A percentile compares a stretch with the other conserved stretches of the same genome.
phyloP scores from a whole-genome alignment of 1,140 invertebrate species.

The Pachyrhynchus sulphureomaculatus region DNA sequence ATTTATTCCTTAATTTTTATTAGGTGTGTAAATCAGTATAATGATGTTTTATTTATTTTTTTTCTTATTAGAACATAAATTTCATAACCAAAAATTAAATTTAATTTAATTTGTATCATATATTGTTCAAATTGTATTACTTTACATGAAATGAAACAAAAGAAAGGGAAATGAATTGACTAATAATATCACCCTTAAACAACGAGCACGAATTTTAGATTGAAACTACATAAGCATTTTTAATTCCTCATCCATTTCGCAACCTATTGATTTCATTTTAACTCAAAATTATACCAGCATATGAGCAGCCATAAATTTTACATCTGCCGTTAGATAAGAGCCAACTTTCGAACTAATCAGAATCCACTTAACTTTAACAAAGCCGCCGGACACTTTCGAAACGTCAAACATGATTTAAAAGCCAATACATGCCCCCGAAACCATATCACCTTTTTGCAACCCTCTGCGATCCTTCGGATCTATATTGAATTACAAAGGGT shows the following conservation, averaged over 20 bases:
- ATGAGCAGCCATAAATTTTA: constrained; percentile 19
- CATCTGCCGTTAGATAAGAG: constrained; percentile 26
- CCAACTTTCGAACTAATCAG: constrained; percentile 32
- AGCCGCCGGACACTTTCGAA: constrained; percentile 29
- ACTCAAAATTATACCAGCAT: not conserved
- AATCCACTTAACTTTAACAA: constrained; percentile 41
- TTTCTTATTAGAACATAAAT: too few species aligned
- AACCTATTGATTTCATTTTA: not conserved
- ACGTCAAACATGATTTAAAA: constrained; percentile 37
- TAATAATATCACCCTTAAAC: too few species aligned
- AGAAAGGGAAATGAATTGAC: too few species aligned
- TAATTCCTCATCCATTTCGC: not conserved
- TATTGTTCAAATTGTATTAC: too few species aligned
- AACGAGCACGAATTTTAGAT: too few species aligned
- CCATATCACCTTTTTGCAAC: constrained; percentile 24
- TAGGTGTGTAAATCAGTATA: too few species aligned
- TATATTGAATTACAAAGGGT: constrained; percentile 8
- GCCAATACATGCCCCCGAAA: constrained; percentile 29
- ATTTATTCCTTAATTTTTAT: too few species aligned
- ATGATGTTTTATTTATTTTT: too few species aligned
- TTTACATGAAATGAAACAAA: too few species aligned
- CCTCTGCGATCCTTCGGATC: constrained; percentile 14
- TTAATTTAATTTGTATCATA: too few species aligned
- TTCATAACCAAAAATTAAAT: too few species aligned
- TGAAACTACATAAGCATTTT: too few species aligned